phyloP scores from a whole-genome alignment of 2,113 vertebrate species.

The Megatriorchis doriae region DNA sequence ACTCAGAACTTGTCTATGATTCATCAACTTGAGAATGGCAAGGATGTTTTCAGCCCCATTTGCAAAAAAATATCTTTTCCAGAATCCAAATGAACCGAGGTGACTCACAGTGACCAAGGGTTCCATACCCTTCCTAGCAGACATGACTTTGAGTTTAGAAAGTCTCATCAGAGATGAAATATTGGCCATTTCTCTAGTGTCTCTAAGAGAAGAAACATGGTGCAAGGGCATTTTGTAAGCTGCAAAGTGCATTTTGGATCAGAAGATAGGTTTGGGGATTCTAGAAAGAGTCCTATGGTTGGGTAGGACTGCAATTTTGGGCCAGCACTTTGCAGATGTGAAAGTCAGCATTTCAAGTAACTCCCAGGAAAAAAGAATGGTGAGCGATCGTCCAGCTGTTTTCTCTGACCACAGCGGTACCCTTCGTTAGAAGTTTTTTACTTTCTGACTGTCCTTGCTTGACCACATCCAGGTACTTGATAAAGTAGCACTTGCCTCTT shows the following conservation, averaged over 20 bases:
- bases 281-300: background rate
- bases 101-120: background rate
- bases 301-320: background rate
- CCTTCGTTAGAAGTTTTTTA: background rate
- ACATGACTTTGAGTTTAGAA: background rate
- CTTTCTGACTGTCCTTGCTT: background rate
- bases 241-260: background rate
- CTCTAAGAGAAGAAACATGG: background rate
- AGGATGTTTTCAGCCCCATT: background rate
- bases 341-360: background rate
- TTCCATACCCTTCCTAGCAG: background rate
- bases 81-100: background rate
- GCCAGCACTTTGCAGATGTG: background rate
- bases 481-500: background rate
- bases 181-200: background rate
- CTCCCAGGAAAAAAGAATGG: background rate
- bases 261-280: background rate
- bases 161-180: background rate
- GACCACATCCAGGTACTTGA: background rate
- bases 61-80: background rate
- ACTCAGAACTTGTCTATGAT: background rate
- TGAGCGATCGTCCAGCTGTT: fast-evolving
- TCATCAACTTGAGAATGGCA: background rate
- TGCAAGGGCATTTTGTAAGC: fast-evolving
- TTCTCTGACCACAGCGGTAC: background rate